Evolutionary conservation across 1,140 invertebrate species (phyloP).

Genomic region (Cherax quadricarinatus): DNA sequence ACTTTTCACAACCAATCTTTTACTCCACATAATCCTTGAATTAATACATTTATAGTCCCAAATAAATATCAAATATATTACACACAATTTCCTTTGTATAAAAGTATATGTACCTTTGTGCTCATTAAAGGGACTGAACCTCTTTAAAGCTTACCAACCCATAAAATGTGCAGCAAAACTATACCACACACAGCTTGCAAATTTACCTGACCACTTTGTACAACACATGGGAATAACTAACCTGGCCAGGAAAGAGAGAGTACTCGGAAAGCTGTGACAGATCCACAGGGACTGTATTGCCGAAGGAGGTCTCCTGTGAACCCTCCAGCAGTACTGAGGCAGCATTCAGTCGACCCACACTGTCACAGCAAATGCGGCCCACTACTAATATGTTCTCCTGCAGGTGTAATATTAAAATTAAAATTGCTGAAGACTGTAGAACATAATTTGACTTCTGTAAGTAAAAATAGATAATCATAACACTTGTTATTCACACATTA

Average conservation of each 20-base stretch:
- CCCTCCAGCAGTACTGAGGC: conserved; percentile 85
- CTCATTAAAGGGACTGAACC: too few species aligned
- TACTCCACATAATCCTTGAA: too few species aligned
- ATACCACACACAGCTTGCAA: too few species aligned
- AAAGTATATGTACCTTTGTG: too few species aligned
- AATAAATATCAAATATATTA: too few species aligned
- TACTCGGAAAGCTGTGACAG: conserved; percentile 83
- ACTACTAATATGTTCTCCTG: conserved; percentile 76
- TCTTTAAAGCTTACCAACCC: too few species aligned
- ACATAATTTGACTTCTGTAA: not conserved
- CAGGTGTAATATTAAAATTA: not conserved
- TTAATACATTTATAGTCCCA: too few species aligned
- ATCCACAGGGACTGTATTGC: conserved; percentile 80
- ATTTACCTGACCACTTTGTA: too few species aligned
- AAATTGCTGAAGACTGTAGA: not conserved
- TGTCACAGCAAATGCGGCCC: conserved; percentile 85
- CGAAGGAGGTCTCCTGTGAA: conserved; percentile 79
- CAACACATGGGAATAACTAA: conserved; percentile 44
- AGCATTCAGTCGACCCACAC: conserved; percentile 82
- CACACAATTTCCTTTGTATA: too few species aligned
- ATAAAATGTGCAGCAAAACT: too few species aligned
- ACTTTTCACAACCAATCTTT: too few species aligned
- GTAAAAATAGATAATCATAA: too few species aligned
- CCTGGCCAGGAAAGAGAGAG: conserved; percentile 90
- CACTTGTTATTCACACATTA: not conserved